A percentile compares a stretch with the other conserved stretches of the same genome.
Conservation (phyloP, 1,140 invertebrate species). For the Phymorhynchus buccinoides region DNA sequence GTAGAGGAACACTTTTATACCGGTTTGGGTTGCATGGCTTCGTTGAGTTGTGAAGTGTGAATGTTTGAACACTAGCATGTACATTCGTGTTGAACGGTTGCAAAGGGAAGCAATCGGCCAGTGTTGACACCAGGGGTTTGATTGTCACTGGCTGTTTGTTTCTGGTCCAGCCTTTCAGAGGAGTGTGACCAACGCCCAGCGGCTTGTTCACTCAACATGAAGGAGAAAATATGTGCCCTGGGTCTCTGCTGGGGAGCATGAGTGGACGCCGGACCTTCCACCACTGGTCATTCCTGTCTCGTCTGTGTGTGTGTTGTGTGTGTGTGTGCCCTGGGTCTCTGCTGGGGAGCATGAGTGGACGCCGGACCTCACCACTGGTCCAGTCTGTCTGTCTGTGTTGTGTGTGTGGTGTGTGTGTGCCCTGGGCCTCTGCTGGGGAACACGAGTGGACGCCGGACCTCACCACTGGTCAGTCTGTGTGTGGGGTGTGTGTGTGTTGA, state of each 20-base stretch:
- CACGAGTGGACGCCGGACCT: constrained; percentile 74
- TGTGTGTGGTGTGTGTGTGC: no score
- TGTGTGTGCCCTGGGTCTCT: no score
- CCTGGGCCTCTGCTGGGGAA: constrained; percentile 74
- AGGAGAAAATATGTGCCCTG: constrained; percentile 64
- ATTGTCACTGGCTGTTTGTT: no score
- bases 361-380: no score
- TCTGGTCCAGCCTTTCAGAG: not conserved
- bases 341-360: no score
- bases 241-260: constrained; percentile 74
- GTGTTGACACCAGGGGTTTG: not conserved
- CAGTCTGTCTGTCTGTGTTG: no score
- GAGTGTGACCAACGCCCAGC: not conserved
- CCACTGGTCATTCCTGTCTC: constrained; percentile 66
- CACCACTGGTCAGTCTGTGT: constrained; percentile 69
- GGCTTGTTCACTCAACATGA: constrained; percentile 25
- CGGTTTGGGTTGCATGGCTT: no score
- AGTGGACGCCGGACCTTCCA: constrained; percentile 73
- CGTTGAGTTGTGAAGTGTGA: no score
- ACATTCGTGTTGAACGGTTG: not conserved
- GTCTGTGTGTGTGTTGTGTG: not conserved
- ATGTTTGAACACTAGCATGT: no score
- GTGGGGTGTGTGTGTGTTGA: not conserved
- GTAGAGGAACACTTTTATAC: no score
- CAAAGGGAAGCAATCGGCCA: no score